Evolutionary conservation across 2,797 vertebrate species (phyloP).

Genomic region (Austrolebias charrua): DNA sequence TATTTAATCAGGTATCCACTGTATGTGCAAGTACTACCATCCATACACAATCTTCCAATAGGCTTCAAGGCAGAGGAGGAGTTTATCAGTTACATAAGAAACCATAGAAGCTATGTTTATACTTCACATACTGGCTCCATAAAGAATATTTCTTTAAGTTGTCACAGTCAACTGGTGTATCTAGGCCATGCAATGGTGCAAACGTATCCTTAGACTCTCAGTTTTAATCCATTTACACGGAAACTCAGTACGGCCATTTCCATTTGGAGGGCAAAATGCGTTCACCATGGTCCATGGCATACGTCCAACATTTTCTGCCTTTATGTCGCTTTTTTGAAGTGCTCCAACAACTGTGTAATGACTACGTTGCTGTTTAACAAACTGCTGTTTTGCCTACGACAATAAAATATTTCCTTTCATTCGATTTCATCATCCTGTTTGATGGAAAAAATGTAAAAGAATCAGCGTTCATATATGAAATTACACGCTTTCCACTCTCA

Average conservation of each 20-base stretch:
- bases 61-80: conserved; percentile 33
- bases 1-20: conserved; percentile 8
- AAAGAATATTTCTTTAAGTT: conserved; percentile 32
- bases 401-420: conserved; percentile 54
- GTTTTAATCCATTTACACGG: conserved; percentile 64
- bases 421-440: conserved; percentile 65
- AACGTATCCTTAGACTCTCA: conserved; percentile 43
- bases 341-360: conserved; percentile 37
- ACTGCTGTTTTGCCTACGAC: conserved; percentile 33
- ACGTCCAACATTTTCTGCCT: conserved; percentile 14
- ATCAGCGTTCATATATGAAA: conserved; percentile 45
- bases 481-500: conserved; percentile 29
- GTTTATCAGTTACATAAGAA: conserved; percentile 46
- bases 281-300: conserved; percentile 1
- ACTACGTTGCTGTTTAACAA: conserved; percentile 30
- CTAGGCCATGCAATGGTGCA: conserved; percentile 50
- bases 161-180: conserved; percentile 35
- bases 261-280: conserved; percentile 29
- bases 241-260: conserved; percentile 51
- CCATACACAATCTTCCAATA: conserved; percentile 22
- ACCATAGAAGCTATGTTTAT: conserved; percentile 38
- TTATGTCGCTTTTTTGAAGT: conserved; percentile 14
- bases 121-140: conserved; percentile 31
- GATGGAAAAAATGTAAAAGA: conserved; percentile 30
- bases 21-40: conserved; percentile 25